A percentile compares a stretch with the other conserved stretches of the same genome.
Evolutionary conservation across 2,888 invertebrate genomes (phyloP).

Genomic region (Tinea pellionella): DNA sequence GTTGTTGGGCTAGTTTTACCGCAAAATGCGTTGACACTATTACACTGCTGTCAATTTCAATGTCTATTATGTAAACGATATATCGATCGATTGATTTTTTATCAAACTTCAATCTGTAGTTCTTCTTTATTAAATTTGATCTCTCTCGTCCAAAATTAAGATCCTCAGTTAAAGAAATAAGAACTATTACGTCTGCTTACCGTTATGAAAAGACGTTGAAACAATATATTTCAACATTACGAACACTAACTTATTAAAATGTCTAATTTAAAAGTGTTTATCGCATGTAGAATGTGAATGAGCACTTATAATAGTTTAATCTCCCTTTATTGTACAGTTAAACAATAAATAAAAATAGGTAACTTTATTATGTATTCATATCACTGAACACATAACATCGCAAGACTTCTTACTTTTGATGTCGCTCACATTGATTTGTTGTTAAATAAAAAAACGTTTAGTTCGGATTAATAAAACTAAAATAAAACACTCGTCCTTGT

Average conservation of each 20-base stretch:
- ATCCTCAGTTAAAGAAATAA: no score
- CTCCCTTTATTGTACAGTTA: not conserved
- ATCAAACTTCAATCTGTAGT: no score
- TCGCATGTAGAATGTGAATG: not conserved
- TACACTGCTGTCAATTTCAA: not conserved
- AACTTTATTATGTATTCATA: conserved; percentile 5
- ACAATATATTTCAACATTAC: not conserved
- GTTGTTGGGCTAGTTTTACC: conserved; percentile 18
- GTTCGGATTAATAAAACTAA: not conserved
- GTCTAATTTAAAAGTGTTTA: not conserved
- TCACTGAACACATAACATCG: not conserved
- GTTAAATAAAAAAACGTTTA: not conserved
- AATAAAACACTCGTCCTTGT: not conserved
- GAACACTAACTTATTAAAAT: not conserved
- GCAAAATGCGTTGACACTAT: not conserved
- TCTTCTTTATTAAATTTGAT: no score
- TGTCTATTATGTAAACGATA: not conserved
- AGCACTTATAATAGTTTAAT: not conserved
- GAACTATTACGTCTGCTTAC: not conserved
- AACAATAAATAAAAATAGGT: not conserved
- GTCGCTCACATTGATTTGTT: not conserved
- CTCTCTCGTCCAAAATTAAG: no score
- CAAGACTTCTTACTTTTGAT: not conserved
- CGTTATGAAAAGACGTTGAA: not conserved
- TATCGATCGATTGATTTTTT: no score